A percentile compares a stretch with the other conserved stretches of the same genome.
Evolutionary conservation across 2,888 invertebrate species (phyloP).

Genomic region (Tuberolachnus salignus): DNA sequence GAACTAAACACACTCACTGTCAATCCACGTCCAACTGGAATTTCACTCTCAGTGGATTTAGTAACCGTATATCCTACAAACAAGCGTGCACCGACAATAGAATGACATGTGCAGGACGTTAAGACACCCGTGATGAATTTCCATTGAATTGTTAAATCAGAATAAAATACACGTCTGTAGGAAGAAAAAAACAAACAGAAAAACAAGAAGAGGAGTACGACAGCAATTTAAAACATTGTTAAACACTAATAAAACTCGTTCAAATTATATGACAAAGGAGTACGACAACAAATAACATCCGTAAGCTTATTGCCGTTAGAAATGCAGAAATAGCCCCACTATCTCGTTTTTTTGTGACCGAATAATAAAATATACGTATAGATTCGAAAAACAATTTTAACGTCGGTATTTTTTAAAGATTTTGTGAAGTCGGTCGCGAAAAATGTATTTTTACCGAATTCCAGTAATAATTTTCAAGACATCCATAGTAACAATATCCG

Average conservation of each 20-base stretch:
- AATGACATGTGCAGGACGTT: conserved; percentile 6
- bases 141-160: neutral
- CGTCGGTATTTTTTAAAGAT: neutral
- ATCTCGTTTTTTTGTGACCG: neutral
- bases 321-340: neutral
- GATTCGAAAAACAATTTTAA: neutral
- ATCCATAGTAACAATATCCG: too few relatives aligned
- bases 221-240: too few relatives aligned
- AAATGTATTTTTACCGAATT: too few relatives aligned
- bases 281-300: too few relatives aligned
- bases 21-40: conserved; percentile 30
- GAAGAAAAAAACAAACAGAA: too few relatives aligned
- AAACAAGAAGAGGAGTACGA: too few relatives aligned
- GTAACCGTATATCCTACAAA: conserved; percentile 30
- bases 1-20: conserved; percentile 33
- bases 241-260: too few relatives aligned
- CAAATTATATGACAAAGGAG: too few relatives aligned
- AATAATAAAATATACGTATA: neutral
- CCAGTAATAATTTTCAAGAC: too few relatives aligned
- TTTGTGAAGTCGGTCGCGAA: neutral
- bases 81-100: conserved; percentile 9
- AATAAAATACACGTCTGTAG: neutral
- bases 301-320: neutral
- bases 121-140: conserved; percentile 3
- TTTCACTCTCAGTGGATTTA: conserved; percentile 44